Percentiles rank a stretch among this genome's conserved stretches.
Evolutionary conservation across 1,140 invertebrate genomes (phyloP).

Genomic region (Nymphalis io): DNA sequence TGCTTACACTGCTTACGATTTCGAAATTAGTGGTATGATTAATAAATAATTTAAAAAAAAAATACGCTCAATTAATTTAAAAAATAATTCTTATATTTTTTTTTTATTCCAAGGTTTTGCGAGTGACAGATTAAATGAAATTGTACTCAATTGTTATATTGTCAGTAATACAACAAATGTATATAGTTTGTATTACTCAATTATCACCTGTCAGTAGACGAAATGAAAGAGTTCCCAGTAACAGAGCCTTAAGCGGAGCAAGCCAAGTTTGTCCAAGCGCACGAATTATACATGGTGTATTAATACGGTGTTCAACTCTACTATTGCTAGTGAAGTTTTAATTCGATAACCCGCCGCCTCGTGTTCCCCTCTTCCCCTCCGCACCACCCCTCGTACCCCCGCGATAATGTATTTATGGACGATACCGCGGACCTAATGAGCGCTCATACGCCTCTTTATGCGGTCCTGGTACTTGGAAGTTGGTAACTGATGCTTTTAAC

Average conservation of each 20-base stretch:
- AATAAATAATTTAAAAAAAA: too few relatives aligned
- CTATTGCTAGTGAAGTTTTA: conserved; percentile 79
- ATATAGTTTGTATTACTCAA: background rate
- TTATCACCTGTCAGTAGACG: background rate
- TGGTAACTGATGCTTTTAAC: conserved; percentile 50
- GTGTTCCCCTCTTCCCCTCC: conserved; percentile 34
- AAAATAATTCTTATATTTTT: too few relatives aligned
- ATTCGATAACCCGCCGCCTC: conserved; percentile 74
- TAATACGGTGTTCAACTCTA: conserved; percentile 77
- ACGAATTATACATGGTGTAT: conserved; percentile 79
- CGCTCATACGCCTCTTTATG: conserved; percentile 70
- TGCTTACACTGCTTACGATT: too few relatives aligned
- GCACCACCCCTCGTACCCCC: conserved; percentile 41
- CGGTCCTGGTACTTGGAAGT: conserved; percentile 53
- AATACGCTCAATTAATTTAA: too few relatives aligned
- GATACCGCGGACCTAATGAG: conserved; percentile 77
- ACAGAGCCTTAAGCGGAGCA: conserved; percentile 42
- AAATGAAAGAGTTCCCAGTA: background rate
- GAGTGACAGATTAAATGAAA: too few relatives aligned
- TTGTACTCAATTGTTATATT: too few relatives aligned
- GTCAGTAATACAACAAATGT: too few relatives aligned
- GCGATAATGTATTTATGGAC: conserved; percentile 78
- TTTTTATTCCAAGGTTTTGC: too few relatives aligned
- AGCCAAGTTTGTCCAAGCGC: conserved; percentile 69
- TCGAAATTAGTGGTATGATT: too few relatives aligned